Percentiles rank a stretch among this genome's conserved stretches.
These are phyloP conservation scores for Diplodus puntazzo DNA, from an alignment of 2,797 vertebrate genomes.

Conservation along the genomic window DNA sequence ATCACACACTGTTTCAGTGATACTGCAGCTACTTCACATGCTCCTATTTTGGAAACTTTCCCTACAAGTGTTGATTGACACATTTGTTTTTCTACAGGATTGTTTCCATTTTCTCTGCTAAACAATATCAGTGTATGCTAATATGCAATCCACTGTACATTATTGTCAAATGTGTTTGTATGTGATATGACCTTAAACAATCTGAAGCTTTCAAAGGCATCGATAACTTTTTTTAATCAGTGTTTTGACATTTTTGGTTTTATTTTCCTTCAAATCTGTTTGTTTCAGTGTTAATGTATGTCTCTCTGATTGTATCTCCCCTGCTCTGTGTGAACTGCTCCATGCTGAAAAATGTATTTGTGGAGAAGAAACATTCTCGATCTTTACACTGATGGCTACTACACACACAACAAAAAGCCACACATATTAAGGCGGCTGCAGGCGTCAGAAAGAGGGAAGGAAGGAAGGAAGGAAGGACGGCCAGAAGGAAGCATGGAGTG, in stretches of 20 bases:
- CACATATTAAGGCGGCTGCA: slow-evolving; percentile 29
- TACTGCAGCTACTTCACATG: slow-evolving; percentile 4
- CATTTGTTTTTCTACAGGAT: not conserved
- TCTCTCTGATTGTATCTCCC: not conserved
- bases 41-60: not conserved
- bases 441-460: slow-evolving; percentile 25
- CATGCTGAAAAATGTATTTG: not conserved
- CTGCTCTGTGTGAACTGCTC: not conserved
- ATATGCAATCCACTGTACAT: not conserved
- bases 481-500: slow-evolving; percentile 55
- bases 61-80: not conserved
- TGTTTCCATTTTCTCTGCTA: not conserved
- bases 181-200: not conserved
- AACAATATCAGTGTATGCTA: not conserved
- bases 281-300: not conserved
- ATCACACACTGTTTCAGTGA: not conserved
- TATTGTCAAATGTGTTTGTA: not conserved
- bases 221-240: too few relatives aligned
- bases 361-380: slow-evolving; percentile 1
- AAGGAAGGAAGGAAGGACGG: slow-evolving; percentile 23
- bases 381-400: slow-evolving; percentile 19
- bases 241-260: not conserved
- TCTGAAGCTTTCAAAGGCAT: not conserved
- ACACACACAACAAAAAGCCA: slow-evolving; percentile 49
- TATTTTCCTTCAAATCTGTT: not conserved